Evolutionary conservation across 2,797 vertebrate species (phyloP).

Genomic region (Morelia viridis): DNA sequence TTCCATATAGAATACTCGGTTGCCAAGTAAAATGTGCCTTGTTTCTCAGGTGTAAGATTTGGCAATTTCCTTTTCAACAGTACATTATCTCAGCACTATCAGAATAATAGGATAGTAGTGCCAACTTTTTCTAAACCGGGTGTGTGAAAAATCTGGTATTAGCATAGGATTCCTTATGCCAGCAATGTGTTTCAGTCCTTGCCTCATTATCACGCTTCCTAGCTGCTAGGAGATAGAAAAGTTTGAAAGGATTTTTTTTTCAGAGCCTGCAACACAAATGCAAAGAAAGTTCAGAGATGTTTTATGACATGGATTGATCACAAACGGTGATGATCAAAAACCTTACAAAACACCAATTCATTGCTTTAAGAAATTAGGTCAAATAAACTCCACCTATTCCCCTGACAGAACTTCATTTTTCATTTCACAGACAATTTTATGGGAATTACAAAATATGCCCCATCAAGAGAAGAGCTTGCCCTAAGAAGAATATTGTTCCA

Average conservation of each 20-base stretch:
- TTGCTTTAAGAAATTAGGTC: conserved; percentile 56
- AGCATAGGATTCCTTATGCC: conserved; percentile 66
- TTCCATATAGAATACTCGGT: conserved; percentile 67
- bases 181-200: conserved; percentile 68
- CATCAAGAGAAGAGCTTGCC: conserved; percentile 45
- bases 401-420: conserved; percentile 48
- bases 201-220: conserved; percentile 74
- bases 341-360: conserved; percentile 33
- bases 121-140: conserved; percentile 69
- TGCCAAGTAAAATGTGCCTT: conserved; percentile 61
- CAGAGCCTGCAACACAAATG: neutral
- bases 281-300: conserved; percentile 56
- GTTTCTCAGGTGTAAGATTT: conserved; percentile 74
- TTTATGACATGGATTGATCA: conserved; percentile 57
- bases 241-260: conserved; percentile 46
- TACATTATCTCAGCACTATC: conserved; percentile 68
- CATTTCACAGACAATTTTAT: conserved; percentile 27
- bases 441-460: conserved; percentile 41
- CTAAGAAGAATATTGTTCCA: neutral
- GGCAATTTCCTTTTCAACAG: conserved; percentile 57
- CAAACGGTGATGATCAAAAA: conserved; percentile 52
- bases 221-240: conserved; percentile 62
- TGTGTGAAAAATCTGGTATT: conserved; percentile 66
- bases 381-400: conserved; percentile 58
- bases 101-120: conserved; percentile 49